Conservation (phyloP, 2,113 vertebrate species). For the Myxocyprinus asiaticus region DNA sequence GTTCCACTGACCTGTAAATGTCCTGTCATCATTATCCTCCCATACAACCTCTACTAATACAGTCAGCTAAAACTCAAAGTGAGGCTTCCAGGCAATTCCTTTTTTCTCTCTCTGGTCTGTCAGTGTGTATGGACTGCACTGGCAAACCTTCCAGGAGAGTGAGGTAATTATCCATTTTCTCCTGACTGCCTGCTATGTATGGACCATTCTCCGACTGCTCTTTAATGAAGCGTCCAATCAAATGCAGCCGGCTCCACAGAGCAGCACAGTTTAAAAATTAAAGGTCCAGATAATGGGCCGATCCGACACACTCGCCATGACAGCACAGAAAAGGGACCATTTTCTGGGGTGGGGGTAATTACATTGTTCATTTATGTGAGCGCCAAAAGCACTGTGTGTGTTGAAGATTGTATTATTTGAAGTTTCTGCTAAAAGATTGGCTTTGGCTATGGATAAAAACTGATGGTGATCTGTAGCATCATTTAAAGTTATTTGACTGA, state of each 20-base stretch:
- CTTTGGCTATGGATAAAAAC: neutral
- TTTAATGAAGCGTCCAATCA: constrained; percentile 42
- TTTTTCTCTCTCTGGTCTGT: constrained; percentile 7
- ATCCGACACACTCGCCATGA: constrained; percentile 20
- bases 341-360: constrained; percentile 2
- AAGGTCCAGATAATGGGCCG: constrained; percentile 18
- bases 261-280: constrained; percentile 24
- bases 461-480: neutral
- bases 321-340: neutral
- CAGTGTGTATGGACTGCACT: constrained; percentile 23
- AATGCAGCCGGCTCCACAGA: constrained; percentile 14
- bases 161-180: constrained; percentile 45
- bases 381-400: neutral
- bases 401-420: neutral
- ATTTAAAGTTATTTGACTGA: neutral
- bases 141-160: constrained; percentile 36
- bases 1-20: constrained; percentile 30
- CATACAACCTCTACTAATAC: constrained; percentile 21
- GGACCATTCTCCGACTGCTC: constrained; percentile 27
- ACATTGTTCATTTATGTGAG: neutral
- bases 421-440: neutral
- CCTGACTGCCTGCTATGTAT: constrained; percentile 29
- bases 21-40: constrained; percentile 38
- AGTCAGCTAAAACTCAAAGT: constrained; percentile 33
- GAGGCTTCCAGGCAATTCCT: constrained; percentile 22